Percentiles rank a stretch among this genome's conserved stretches.
Conservation (phyloP, 2,888 invertebrate species). For the Syrista parreyssii region DNA sequence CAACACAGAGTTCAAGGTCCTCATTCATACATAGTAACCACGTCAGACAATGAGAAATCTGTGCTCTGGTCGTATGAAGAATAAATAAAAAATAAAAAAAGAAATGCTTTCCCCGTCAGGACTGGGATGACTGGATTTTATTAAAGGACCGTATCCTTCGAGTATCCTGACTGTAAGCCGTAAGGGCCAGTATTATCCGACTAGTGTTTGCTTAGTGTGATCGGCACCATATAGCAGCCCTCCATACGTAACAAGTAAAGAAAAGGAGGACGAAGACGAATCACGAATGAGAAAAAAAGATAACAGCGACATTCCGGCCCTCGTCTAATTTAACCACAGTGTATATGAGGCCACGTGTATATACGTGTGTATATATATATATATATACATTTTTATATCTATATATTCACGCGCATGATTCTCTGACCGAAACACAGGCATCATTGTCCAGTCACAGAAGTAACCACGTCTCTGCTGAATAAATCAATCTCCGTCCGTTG, state of each 20-base stretch:
- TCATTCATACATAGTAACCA: background rate
- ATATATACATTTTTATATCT: background rate
- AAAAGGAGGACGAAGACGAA: background rate
- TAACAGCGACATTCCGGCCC: background rate
- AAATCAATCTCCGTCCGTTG: constrained; percentile 17
- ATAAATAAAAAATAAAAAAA: background rate
- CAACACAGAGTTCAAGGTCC: background rate
- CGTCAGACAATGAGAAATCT: background rate
- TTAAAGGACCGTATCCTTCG: constrained; percentile 1
- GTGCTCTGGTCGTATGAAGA: background rate
- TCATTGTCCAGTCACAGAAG: constrained; percentile 21
- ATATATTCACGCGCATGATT: background rate
- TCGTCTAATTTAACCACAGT: background rate
- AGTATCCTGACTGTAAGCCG: background rate
- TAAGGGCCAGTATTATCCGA: constrained; percentile 1
- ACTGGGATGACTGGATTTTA: background rate
- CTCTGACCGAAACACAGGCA: constrained; percentile 10
- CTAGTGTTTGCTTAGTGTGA: constrained; percentile 16
- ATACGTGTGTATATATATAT: background rate
- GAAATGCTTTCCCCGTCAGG: background rate
- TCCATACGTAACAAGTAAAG: background rate
- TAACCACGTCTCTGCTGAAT: constrained; percentile 16
- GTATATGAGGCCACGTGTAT: background rate
- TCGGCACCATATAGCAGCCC: background rate
- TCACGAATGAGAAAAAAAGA: background rate